phyloP scores from a whole-genome alignment of 2,113 vertebrate genomes.

The Collichthys lucidus region DNA sequence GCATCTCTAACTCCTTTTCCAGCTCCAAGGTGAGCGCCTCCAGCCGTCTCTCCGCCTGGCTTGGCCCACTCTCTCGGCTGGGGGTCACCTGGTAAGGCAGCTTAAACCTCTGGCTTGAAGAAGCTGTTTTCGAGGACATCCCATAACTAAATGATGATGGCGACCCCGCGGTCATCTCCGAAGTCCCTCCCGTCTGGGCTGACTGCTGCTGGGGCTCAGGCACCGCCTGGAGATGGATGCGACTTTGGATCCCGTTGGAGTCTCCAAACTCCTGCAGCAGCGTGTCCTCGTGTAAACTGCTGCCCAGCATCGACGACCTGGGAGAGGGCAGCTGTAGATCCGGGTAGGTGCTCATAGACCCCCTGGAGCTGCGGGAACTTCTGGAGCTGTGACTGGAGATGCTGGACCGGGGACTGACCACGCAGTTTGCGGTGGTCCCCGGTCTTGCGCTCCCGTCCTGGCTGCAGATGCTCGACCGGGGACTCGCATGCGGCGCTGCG shows the following conservation, averaged over 20 bases:
- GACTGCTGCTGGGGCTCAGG: constrained; percentile 78
- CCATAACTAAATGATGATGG: constrained; percentile 78
- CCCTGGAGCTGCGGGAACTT: constrained; percentile 89
- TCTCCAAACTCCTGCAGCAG: constrained; percentile 84
- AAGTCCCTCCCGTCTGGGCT: constrained; percentile 53
- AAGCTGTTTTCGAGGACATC: constrained; percentile 80
- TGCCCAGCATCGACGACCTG: constrained; percentile 86
- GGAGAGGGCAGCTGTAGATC: constrained; percentile 90
- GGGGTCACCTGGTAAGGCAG: constrained; percentile 92
- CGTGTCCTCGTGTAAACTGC: constrained; percentile 83
- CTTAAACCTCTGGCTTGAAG: constrained; percentile 86
- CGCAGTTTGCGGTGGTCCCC: constrained; percentile 78
- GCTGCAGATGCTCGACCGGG: constrained; percentile 90
- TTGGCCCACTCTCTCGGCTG: constrained; percentile 90
- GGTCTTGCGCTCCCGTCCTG: constrained; percentile 84
- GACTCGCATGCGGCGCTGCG: constrained; percentile 82
- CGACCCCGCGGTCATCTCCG: constrained; percentile 62
- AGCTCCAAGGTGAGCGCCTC: constrained; percentile 96
- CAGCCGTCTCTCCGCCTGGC: constrained; percentile 92
- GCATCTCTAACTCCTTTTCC: constrained; percentile 96
- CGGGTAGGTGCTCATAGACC: constrained; percentile 90
- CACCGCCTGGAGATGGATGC: constrained; percentile 81
- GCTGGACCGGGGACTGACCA: constrained; percentile 91
- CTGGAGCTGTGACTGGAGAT: constrained; percentile 93
- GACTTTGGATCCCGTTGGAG: constrained; percentile 78